Conservation (phyloP, 1,140 invertebrate species). For the Tetramorium simillimum region DNA sequence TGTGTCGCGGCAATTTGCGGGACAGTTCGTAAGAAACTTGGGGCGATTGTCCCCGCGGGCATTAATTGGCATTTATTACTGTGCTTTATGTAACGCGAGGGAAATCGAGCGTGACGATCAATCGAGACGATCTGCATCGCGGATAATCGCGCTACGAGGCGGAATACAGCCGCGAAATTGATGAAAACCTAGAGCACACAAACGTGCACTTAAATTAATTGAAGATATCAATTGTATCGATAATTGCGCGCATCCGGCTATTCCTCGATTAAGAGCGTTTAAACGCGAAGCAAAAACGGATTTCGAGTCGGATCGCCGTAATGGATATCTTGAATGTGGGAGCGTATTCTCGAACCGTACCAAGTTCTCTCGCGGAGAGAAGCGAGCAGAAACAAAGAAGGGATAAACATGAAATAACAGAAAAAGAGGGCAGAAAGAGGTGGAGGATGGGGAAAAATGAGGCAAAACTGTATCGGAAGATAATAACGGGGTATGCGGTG, state of each 20-base stretch:
- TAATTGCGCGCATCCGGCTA: not conserved
- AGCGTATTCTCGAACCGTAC: constrained; percentile 1
- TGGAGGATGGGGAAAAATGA: constrained; percentile 73
- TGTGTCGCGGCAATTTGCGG: constrained; percentile 68
- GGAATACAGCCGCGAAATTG: not conserved
- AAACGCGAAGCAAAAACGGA: not conserved
- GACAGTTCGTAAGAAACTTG: constrained; percentile 70
- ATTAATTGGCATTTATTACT: constrained; percentile 68
- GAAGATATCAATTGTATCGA: not conserved
- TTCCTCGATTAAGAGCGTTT: not conserved
- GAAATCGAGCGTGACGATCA: constrained; percentile 70
- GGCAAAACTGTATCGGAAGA: constrained; percentile 78
- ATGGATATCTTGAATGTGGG: not conserved
- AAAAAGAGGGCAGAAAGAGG: constrained; percentile 67
- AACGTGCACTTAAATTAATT: not conserved
- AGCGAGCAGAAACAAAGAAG: constrained; percentile 61
- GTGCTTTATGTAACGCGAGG: constrained; percentile 36
- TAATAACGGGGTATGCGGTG: constrained; percentile 78
- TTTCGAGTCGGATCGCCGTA: not conserved
- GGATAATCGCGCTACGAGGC: not conserved
- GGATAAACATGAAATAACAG: constrained; percentile 71
- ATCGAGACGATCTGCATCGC: constrained; percentile 54
- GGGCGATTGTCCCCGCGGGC: constrained; percentile 64
- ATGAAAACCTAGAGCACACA: not conserved
- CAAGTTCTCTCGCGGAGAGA: not conserved